phyloP scores from a whole-genome alignment of 2,888 invertebrate genomes.

The Spodoptera picta region DNA sequence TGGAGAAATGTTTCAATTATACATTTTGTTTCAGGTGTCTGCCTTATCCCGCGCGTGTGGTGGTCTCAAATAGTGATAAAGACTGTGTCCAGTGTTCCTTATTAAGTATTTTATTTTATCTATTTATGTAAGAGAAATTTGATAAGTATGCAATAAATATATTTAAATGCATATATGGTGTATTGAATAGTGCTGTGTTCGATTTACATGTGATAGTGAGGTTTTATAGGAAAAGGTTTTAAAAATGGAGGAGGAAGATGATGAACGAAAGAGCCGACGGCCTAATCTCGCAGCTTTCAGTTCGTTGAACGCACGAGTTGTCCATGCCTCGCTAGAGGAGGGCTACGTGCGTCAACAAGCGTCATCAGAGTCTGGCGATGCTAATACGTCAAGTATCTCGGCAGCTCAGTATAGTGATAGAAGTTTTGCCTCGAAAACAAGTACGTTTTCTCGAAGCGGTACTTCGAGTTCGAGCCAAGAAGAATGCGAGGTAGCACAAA shows the following conservation, averaged over 20 bases:
- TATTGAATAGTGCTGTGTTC: slow-evolving; percentile 78
- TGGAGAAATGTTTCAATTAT: slow-evolving; percentile 31
- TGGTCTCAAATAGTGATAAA: slow-evolving; percentile 86
- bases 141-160: slow-evolving; percentile 79
- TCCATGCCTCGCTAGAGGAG: slow-evolving; percentile 81
- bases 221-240: slow-evolving; percentile 60
- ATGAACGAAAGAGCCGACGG: slow-evolving; percentile 76
- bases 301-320: slow-evolving; percentile 76
- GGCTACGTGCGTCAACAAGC: slow-evolving; percentile 78
- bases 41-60: slow-evolving; percentile 75
- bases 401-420: slow-evolving; percentile 84
- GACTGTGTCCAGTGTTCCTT: slow-evolving; percentile 88
- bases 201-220: slow-evolving; percentile 64
- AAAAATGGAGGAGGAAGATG: slow-evolving; percentile 86
- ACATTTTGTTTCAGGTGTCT: slow-evolving; percentile 84
- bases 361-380: slow-evolving; percentile 89
- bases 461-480: slow-evolving; percentile 92
- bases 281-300: slow-evolving; percentile 79
- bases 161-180: slow-evolving; percentile 76
- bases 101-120: slow-evolving; percentile 77
- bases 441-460: slow-evolving; percentile 87
- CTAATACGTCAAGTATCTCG: slow-evolving; percentile 85
- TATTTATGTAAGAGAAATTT: slow-evolving; percentile 74
- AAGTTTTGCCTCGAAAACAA: slow-evolving; percentile 87
- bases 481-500: slow-evolving; percentile 89